These are phyloP conservation scores for Microcebus murinus DNA, from an alignment of 2,113 vertebrate genomes.

Conservation along the genomic window DNA sequence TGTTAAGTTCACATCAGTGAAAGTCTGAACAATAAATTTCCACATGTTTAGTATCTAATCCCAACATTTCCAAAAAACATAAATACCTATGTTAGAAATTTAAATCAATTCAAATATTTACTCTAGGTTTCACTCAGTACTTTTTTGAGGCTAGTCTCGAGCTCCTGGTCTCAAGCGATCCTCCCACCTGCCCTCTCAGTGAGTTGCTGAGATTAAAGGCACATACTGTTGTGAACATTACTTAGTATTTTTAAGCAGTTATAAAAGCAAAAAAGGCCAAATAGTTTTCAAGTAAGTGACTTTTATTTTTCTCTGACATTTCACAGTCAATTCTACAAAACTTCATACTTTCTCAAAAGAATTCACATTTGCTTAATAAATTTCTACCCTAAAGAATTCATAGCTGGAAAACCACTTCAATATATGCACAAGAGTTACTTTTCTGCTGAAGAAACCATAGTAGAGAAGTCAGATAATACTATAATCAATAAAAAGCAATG, in stretches of 20 bases:
- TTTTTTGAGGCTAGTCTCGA: too few relatives aligned
- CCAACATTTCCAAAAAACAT: neutral
- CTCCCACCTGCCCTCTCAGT: too few relatives aligned
- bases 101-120: neutral
- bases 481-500: constrained; percentile 73
- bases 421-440: constrained; percentile 78
- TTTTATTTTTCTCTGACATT: constrained; percentile 85
- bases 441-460: constrained; percentile 67
- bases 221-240: too few relatives aligned
- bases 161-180: too few relatives aligned
- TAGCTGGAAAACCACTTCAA: constrained; percentile 74
- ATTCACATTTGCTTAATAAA: constrained; percentile 80
- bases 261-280: constrained; percentile 51
- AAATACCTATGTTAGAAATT: neutral
- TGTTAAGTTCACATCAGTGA: neutral
- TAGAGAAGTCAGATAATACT: constrained; percentile 62
- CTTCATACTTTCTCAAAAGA: constrained; percentile 82
- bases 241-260: constrained; percentile 10
- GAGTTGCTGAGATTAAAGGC: too few relatives aligned
- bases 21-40: neutral
- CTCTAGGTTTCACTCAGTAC: neutral
- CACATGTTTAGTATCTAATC: neutral
- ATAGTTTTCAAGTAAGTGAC: constrained; percentile 78
- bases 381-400: constrained; percentile 74
- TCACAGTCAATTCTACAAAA: constrained; percentile 85